Evolutionary conservation across 64 coral and sea anemone genomes (phyloP).

Genomic region (Montipora efflorescens): DNA sequence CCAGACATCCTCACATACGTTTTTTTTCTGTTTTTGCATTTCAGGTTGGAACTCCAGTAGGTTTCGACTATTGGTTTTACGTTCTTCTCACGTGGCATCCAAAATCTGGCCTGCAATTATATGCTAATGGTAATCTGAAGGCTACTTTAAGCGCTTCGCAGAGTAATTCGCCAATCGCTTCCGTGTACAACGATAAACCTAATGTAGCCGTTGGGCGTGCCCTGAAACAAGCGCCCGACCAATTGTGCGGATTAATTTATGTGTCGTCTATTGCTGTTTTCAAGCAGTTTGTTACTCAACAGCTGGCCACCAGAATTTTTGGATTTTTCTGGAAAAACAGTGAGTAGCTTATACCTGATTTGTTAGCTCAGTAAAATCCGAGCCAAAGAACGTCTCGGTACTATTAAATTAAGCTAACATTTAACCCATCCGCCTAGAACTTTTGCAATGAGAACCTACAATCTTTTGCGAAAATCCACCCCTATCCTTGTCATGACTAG

Average conservation of each 20-base stretch:
- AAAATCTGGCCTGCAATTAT: conserved; percentile 69
- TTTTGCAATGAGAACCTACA: no score
- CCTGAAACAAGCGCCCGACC: conserved; percentile 31
- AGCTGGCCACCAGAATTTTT: conserved; percentile 75
- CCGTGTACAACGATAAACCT: conserved; percentile 38
- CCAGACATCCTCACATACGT: neutral
- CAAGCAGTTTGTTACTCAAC: conserved; percentile 72
- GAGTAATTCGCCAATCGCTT: conserved; percentile 21
- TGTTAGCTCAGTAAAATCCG: neutral
- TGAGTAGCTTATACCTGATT: conserved; percentile 56
- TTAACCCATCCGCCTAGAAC: no score
- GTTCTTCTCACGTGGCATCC: conserved; percentile 88
- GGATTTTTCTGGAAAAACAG: conserved; percentile 89
- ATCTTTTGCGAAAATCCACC: no score
- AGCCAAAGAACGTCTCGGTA: no score
- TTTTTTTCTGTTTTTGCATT: neutral
- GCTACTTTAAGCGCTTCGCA: neutral
- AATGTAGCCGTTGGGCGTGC: conserved; percentile 86
- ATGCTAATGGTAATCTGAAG: conserved; percentile 53
- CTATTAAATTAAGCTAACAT: no score
- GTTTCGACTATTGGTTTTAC: conserved; percentile 79
- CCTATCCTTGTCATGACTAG: no score
- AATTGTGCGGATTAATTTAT: conserved; percentile 79
- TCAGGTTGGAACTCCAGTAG: conserved; percentile 49
- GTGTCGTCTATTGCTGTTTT: conserved; percentile 90